Percentiles rank a stretch among this genome's conserved stretches.
Conservation (phyloP, 2,113 vertebrate genomes). For the Collichthys lucidus region DNA sequence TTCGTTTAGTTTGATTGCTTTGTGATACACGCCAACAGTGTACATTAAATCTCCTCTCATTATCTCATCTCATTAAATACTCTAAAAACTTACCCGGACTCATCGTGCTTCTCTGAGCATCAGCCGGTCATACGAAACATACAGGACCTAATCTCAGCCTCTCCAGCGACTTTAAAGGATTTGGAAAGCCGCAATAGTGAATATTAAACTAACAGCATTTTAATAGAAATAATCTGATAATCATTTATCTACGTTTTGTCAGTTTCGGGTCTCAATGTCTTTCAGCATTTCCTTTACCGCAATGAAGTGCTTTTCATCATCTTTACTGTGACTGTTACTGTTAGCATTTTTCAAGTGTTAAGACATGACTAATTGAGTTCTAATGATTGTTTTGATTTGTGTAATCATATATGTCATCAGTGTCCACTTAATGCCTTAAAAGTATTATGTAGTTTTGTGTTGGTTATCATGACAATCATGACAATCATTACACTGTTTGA, state of each 20-base stretch:
- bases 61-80: too few relatives aligned
- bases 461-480: slow-evolving; percentile 2
- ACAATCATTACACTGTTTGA: not conserved
- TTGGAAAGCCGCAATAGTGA: too few relatives aligned
- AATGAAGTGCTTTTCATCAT: slow-evolving; percentile 23
- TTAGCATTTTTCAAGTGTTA: not conserved
- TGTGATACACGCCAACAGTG: too few relatives aligned
- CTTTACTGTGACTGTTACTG: not conserved
- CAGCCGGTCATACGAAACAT: too few relatives aligned
- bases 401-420: not conserved
- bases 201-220: not conserved
- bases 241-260: not conserved
- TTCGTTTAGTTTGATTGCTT: too few relatives aligned
- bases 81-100: too few relatives aligned
- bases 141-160: too few relatives aligned
- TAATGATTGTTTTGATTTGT: slow-evolving; percentile 9
- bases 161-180: too few relatives aligned
- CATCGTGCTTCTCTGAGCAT: too few relatives aligned
- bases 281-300: slow-evolving; percentile 18
- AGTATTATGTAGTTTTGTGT: not conserved
- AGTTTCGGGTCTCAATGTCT: slow-evolving; percentile 32
- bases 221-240: not conserved
- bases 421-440: not conserved
- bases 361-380: slow-evolving; percentile 16
- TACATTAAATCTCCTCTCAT: too few relatives aligned